Evolutionary conservation across 2,888 invertebrate species (phyloP).

Genomic region (Laothoe populi): DNA sequence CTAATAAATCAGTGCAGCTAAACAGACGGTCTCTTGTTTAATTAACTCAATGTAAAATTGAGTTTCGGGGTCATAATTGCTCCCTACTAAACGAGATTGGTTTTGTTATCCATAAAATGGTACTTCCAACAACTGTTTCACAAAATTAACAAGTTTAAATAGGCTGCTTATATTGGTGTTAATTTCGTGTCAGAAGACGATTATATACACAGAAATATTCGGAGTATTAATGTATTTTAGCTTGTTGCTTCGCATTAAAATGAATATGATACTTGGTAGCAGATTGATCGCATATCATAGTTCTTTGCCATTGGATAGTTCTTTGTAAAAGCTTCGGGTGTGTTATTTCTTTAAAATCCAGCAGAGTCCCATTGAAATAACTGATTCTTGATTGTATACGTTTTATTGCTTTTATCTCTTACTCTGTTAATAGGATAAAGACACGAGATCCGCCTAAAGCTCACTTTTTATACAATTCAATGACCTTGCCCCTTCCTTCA

Average conservation of each 20-base stretch:
- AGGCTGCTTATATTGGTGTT: not conserved
- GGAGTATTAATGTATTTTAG: not conserved
- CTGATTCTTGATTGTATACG: no score
- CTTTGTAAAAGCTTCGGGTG: no score
- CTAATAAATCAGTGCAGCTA: conserved; percentile 43
- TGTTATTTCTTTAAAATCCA: no score
- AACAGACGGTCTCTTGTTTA: conserved; percentile 34
- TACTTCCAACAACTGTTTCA: not conserved
- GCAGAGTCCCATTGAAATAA: no score
- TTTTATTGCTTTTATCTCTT: no score
- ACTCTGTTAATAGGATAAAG: no score
- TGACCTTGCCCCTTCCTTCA: no score
- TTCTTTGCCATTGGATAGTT: no score
- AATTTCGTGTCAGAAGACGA: not conserved
- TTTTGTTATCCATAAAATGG: conserved; percentile 14
- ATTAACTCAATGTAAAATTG: conserved; percentile 37
- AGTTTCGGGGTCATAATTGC: conserved; percentile 41
- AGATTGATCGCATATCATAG: not conserved
- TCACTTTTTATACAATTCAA: no score
- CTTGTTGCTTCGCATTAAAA: not conserved
- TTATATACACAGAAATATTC: not conserved
- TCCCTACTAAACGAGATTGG: conserved; percentile 37
- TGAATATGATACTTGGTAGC: not conserved
- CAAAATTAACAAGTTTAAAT: conserved; percentile 19
- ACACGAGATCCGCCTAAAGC: no score